Evolutionary conservation across 2,888 invertebrate genomes (phyloP).

Genomic region (Amiota communis): DNA sequence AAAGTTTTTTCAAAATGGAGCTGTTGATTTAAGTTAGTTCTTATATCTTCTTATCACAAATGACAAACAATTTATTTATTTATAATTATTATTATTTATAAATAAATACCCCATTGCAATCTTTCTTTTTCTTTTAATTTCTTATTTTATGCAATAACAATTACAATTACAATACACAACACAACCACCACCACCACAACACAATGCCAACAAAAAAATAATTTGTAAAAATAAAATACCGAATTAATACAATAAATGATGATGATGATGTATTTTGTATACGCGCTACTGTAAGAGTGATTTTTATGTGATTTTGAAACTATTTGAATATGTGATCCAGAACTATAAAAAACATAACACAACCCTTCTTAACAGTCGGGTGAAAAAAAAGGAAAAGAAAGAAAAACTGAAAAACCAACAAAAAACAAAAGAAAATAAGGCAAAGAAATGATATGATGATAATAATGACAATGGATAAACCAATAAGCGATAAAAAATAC

Average conservation of each 20-base stretch:
- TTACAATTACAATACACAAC: constrained; percentile 8
- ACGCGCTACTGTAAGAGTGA: constrained; percentile 68
- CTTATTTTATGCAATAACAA: constrained; percentile 12
- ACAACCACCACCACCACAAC: too few relatives aligned
- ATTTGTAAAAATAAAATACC: not conserved
- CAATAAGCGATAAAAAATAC: constrained; percentile 29
- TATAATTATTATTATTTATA: too few relatives aligned
- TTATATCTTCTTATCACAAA: constrained; percentile 30
- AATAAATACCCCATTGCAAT: not conserved
- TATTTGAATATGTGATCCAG: constrained; percentile 67
- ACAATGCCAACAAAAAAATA: not conserved
- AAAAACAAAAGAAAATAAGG: constrained; percentile 35
- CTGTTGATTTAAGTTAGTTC: constrained; percentile 63
- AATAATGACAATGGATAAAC: constrained; percentile 9
- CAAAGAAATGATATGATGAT: constrained; percentile 30
- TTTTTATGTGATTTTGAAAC: constrained; percentile 67
- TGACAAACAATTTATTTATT: too few relatives aligned
- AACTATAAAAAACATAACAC: constrained; percentile 57
- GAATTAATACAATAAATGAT: too few relatives aligned
- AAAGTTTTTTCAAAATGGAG: constrained; percentile 57
- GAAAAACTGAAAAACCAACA: constrained; percentile 29
- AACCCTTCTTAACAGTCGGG: too few relatives aligned
- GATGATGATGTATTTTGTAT: constrained; percentile 62
- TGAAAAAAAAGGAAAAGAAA: too few relatives aligned
- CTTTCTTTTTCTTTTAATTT: not conserved